Evolutionary conservation across 1,140 invertebrate genomes (phyloP).

Genomic region (Bombyx mori): DNA sequence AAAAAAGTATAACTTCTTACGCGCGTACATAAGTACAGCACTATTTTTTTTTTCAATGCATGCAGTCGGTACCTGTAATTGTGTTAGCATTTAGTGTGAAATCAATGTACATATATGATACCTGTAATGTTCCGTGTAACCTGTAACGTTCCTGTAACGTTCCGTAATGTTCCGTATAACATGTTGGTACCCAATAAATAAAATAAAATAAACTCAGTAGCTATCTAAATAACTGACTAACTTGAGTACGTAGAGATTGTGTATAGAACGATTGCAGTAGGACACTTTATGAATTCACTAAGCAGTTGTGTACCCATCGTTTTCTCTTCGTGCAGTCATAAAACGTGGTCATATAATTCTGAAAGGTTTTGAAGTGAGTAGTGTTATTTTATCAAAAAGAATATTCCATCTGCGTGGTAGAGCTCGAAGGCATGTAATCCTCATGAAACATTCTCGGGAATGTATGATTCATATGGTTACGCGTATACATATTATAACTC

Average conservation of each 20-base stretch:
- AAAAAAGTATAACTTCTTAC: too few relatives aligned
- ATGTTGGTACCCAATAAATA: too few relatives aligned
- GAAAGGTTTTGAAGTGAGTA: slow-evolving; percentile 8
- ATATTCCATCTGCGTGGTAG: slow-evolving; percentile 6
- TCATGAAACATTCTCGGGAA: slow-evolving; percentile 11
- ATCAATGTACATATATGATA: too few relatives aligned
- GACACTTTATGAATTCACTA: slow-evolving; percentile 17
- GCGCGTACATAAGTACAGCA: too few relatives aligned
- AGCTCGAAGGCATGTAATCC: slow-evolving; percentile 11
- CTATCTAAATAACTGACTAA: too few relatives aligned
- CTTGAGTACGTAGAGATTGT: background rate
- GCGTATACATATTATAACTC: slow-evolving; percentile 5
- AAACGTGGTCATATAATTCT: slow-evolving; percentile 11
- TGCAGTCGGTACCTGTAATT: too few relatives aligned
- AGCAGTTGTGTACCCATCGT: slow-evolving; percentile 1
- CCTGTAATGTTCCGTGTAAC: too few relatives aligned
- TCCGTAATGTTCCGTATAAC: too few relatives aligned
- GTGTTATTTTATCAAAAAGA: slow-evolving; percentile 11
- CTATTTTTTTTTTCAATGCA: too few relatives aligned
- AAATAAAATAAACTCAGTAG: too few relatives aligned
- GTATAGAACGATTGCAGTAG: slow-evolving; percentile 6
- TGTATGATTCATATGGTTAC: slow-evolving; percentile 15
- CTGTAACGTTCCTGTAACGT: too few relatives aligned
- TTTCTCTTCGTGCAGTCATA: slow-evolving; percentile 9
- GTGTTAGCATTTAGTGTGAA: too few relatives aligned